Conservation (phyloP, 2,113 vertebrate genomes). For the Peromyscus maniculatus region DNA sequence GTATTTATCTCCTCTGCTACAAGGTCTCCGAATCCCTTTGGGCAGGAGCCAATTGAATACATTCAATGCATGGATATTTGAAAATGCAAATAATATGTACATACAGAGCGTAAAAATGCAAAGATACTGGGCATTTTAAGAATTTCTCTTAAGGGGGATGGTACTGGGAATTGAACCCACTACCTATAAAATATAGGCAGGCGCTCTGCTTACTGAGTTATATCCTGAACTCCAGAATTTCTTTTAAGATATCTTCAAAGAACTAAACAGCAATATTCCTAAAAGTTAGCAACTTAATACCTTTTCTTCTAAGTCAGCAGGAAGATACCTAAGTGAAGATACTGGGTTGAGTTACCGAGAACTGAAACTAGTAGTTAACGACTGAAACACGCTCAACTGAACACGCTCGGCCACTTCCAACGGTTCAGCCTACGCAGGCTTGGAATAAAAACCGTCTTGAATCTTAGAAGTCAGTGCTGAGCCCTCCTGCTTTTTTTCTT, state of each 20-base stretch:
- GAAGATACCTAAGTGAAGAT: conserved; percentile 2
- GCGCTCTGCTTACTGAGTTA: neutral
- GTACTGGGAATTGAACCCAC: neutral
- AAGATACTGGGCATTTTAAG: neutral
- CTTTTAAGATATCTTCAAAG: conserved; percentile 14
- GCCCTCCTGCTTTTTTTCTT: neutral
- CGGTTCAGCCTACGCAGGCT: neutral
- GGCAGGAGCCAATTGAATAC: neutral
- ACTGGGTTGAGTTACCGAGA: neutral
- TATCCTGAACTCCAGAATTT: neutral
- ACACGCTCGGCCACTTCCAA: conserved; percentile 38
- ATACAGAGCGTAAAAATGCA: conserved; percentile 20
- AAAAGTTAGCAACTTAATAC: neutral
- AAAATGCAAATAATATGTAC: conserved; percentile 43
- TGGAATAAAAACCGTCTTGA: conserved; percentile 1
- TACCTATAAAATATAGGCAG: neutral
- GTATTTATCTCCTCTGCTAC: conserved; percentile 1
- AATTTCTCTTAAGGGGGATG: neutral
- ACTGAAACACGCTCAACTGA: conserved; percentile 20
- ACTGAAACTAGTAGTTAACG: conserved; percentile 17
- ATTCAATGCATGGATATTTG: conserved; percentile 26
- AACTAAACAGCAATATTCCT: conserved; percentile 21
- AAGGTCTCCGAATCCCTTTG: neutral
- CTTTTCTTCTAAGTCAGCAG: conserved; percentile 16
- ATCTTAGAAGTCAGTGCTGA: conserved; percentile 25